Evolutionary conservation across 2,113 vertebrate genomes (phyloP), one percentile per base, ranked within the genome.

Genomic region (Lagopus leucura): DNA sequence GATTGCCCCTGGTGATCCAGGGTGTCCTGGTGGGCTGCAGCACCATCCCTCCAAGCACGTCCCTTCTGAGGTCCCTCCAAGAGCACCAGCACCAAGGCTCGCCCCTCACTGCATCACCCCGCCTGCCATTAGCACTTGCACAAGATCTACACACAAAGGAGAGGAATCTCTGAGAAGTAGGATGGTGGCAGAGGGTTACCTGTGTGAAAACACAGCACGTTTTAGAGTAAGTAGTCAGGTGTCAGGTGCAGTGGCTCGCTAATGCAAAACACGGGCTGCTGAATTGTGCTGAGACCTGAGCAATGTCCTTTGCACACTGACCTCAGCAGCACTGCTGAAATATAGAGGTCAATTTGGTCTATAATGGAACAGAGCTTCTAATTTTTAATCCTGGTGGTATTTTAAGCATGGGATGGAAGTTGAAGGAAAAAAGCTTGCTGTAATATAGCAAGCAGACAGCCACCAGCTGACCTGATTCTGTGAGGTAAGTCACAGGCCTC

Each of bases 311-410:
- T 4, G 1, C 82, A 75, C 21, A 1, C 52, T 11, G 1, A 24
- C 72, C 82, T 50, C 27, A 40, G 69, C 89, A 72, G 94, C 70
- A 48, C 48, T 1, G 25, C 74, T 18, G 77, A 92, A 96, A 94
- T 94, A 92, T 94, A 90, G 85, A 96, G 91, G 95, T 94, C 93
- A 91, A 0, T 67, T 67, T 13, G 10, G 77, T 82, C 91, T 97
- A 92, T 94, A 91, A 95, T 88, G 90, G 82, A 90, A 94, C 85
- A 84, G 76, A 75, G 92, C 90, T 91, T 92, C 82, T 91, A 61
- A 78, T 95, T 97, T 91, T 94, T 90, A 95, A 94, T 92, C 65
- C 52, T 88, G 57, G 65, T 65, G 73, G 89, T 89, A 95, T 92
- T 94, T 94, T 65, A 94, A 93, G 70, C 72, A 63, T 2, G 1